phyloP scores from a whole-genome alignment of 1,140 invertebrate species.

The Diabrotica undecimpunctata region DNA sequence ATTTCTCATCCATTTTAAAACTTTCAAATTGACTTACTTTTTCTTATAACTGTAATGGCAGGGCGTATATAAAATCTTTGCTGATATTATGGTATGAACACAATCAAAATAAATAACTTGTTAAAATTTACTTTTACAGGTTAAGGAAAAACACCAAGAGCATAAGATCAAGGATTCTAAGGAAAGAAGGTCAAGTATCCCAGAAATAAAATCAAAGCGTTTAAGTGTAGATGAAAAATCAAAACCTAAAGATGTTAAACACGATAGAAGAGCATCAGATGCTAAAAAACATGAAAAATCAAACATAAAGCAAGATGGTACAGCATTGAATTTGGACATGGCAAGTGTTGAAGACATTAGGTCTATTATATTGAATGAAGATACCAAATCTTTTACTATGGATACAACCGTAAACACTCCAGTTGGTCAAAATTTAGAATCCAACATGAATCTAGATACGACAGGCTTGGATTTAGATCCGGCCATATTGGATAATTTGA shows the following conservation, averaged over 20 bases:
- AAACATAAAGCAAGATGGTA: not conserved
- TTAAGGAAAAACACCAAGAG: not conserved
- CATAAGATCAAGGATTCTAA: not conserved
- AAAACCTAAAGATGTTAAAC: conserved; percentile 7
- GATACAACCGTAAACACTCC: conserved; percentile 29
- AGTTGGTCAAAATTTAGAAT: conserved; percentile 14
- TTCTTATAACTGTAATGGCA: too few species aligned
- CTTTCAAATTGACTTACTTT: too few species aligned
- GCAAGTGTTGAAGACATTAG: conserved; percentile 27
- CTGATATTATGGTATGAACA: too few species aligned
- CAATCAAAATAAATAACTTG: too few species aligned
- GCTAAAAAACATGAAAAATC: conserved; percentile 10
- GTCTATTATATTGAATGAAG: conserved; percentile 41
- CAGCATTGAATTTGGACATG: conserved; percentile 10
- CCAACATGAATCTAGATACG: conserved; percentile 36
- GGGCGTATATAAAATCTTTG: too few species aligned
- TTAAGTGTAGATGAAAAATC: conserved; percentile 22
- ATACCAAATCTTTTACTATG: conserved; percentile 40
- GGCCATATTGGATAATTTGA: conserved; percentile 49
- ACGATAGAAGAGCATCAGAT: conserved; percentile 17
- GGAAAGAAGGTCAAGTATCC: not conserved
- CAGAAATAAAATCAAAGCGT: conserved; percentile 23
- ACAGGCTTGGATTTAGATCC: conserved; percentile 46
- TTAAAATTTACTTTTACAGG: not conserved
- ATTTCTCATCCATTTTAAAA: too few species aligned